Evolutionary conservation across 2,797 vertebrate species (phyloP).

Genomic region (Neostethus bicornis): DNA sequence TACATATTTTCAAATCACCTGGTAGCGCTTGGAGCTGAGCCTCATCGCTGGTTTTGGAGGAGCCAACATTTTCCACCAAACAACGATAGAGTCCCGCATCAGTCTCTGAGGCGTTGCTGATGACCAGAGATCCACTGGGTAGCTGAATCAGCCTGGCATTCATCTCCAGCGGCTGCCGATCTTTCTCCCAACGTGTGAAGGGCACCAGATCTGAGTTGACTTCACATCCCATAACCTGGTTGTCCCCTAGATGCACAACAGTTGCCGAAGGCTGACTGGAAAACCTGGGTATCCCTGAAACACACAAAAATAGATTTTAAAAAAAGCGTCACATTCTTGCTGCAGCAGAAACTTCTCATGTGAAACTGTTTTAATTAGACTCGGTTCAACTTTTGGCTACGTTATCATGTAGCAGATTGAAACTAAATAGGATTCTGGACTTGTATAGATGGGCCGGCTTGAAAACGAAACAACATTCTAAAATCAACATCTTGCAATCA

Average conservation of each 20-base stretch:
- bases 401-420: neutral
- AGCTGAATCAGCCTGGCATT: constrained; percentile 80
- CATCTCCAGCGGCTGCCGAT: constrained; percentile 78
- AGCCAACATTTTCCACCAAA: constrained; percentile 84
- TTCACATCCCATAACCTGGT: constrained; percentile 86
- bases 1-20: constrained; percentile 75
- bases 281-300: constrained; percentile 88
- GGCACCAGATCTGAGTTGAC: constrained; percentile 86
- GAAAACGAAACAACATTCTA: neutral
- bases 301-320: too few species aligned
- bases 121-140: constrained; percentile 85
- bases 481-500: constrained; percentile 23
- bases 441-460: constrained; percentile 7
- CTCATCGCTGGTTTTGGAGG: constrained; percentile 90
- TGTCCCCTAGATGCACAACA: constrained; percentile 79
- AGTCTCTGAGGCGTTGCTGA: constrained; percentile 85
- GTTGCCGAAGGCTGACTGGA: constrained; percentile 84
- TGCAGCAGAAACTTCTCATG: neutral
- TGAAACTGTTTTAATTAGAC: neutral
- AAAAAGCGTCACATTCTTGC: too few species aligned
- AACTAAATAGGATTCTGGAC: constrained; percentile 12
- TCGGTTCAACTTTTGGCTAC: constrained; percentile 3
- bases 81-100: constrained; percentile 91
- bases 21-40: constrained; percentile 85
- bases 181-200: constrained; percentile 90